These are phyloP conservation scores for Bos javanicus DNA, from an alignment of 2,113 vertebrate species.

Conservation along the genomic window DNA sequence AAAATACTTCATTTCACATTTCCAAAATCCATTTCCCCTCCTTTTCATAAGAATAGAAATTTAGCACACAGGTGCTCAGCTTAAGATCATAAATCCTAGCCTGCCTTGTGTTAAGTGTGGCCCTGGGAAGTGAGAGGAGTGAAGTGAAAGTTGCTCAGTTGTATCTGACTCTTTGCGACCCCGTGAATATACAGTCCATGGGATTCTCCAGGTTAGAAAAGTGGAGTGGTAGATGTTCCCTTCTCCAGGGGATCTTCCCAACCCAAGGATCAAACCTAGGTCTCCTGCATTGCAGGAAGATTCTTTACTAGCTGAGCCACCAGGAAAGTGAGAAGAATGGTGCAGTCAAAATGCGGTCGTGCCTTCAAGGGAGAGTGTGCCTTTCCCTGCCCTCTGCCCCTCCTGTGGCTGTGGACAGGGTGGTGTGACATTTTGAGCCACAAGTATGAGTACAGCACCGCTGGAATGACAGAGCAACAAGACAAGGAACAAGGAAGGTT, in stretches of 20 bases:
- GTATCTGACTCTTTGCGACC: background rate
- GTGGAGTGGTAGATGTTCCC: too few relatives aligned
- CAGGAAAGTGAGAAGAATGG: fast-evolving
- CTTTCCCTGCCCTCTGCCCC: background rate
- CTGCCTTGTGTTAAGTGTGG: background rate
- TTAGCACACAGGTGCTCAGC: background rate
- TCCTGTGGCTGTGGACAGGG: background rate
- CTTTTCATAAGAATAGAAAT: background rate
- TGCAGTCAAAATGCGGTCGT: background rate
- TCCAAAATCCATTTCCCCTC: background rate
- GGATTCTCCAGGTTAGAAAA: too few relatives aligned
- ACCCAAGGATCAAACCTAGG: too few relatives aligned
- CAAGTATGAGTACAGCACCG: background rate
- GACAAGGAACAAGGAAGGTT: background rate
- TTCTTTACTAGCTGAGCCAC: too few relatives aligned
- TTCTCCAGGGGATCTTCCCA: too few relatives aligned
- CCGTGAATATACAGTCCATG: background rate
- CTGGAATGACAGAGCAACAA: background rate
- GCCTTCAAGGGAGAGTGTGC: background rate
- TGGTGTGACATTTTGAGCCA: background rate
- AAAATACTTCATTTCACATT: background rate
- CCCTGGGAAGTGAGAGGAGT: too few relatives aligned
- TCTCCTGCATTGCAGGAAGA: too few relatives aligned
- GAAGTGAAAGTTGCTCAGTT: background rate
- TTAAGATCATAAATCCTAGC: background rate